Conservation (phyloP, 1,140 invertebrate genomes). For the Drosophila novamexicana region DNA sequence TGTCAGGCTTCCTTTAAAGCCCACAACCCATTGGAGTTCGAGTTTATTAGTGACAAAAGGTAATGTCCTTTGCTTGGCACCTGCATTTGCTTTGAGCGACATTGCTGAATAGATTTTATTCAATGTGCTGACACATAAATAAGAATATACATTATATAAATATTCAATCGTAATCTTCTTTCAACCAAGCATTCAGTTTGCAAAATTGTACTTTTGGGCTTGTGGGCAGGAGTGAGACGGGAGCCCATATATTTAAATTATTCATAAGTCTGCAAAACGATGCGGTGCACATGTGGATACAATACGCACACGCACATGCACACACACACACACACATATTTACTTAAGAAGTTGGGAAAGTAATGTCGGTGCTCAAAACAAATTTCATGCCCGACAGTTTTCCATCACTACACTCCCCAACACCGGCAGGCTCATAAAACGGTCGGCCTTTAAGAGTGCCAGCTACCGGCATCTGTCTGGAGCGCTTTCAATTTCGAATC, state of each 20-base stretch:
- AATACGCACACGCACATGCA: neutral
- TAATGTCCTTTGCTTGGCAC: neutral
- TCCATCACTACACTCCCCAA: slow-evolving; percentile 11
- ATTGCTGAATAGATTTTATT: slow-evolving; percentile 3
- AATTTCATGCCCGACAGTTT: slow-evolving; percentile 57
- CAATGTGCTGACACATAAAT: slow-evolving; percentile 18
- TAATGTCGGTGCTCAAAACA: slow-evolving; percentile 35
- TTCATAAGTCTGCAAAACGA: slow-evolving; percentile 60
- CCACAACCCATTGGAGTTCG: neutral
- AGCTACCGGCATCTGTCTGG: slow-evolving; percentile 40
- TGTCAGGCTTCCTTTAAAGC: neutral
- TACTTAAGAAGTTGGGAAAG: slow-evolving; percentile 28
- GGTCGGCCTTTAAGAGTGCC: slow-evolving; percentile 3
- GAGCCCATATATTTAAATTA: slow-evolving; percentile 48
- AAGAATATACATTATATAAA: slow-evolving; percentile 35
- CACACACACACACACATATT: slow-evolving; percentile 10
- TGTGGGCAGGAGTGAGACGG: neutral
- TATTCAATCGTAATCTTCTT: slow-evolving; percentile 44
- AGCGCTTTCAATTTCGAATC: slow-evolving; percentile 65
- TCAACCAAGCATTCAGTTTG: neutral
- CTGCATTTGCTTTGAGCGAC: slow-evolving; percentile 6
- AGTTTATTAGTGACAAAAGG: neutral
- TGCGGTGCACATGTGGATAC: slow-evolving; percentile 45
- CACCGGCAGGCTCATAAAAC: slow-evolving; percentile 19
- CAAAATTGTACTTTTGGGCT: neutral